Percentiles rank a stretch among this genome's conserved stretches.
Evolutionary conservation across 2,888 invertebrate genomes (phyloP).

Genomic region (Phrixothrix hirtus): DNA sequence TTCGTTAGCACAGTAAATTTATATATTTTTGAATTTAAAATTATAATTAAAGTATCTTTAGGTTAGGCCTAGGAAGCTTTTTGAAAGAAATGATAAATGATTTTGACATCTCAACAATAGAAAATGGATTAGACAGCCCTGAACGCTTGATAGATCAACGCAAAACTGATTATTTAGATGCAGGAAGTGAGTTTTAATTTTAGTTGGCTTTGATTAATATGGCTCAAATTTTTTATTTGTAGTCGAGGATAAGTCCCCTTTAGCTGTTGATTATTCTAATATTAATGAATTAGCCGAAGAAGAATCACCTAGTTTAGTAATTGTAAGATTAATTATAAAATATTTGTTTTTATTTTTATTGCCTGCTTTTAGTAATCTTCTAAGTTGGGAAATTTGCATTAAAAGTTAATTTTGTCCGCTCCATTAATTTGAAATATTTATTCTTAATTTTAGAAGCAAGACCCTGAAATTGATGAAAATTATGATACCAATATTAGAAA

Average conservation of each 20-base stretch:
- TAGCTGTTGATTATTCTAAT: conserved; percentile 91
- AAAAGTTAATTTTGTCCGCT: no score
- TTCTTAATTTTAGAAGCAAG: conserved; percentile 29
- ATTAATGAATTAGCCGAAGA: conserved; percentile 93
- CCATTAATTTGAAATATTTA: no score
- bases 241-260: conserved; percentile 61
- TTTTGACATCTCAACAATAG: conserved; percentile 6
- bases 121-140: no score
- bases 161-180: neutral
- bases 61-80: conserved; percentile 77
- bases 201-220: no score
- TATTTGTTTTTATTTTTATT: neutral
- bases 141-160: no score
- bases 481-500: conserved; percentile 72
- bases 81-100: conserved; percentile 73
- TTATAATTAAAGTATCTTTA: no score
- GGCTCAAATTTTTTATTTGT: no score
- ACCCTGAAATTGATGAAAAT: conserved; percentile 52
- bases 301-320: conserved; percentile 31
- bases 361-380: no score
- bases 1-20: conserved; percentile 69
- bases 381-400: no score
- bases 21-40: no score
- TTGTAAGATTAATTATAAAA: no score
- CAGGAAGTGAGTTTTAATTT: no score